Conservation (phyloP, 1,140 invertebrate species). For the Drosophila eugracilis region DNA sequence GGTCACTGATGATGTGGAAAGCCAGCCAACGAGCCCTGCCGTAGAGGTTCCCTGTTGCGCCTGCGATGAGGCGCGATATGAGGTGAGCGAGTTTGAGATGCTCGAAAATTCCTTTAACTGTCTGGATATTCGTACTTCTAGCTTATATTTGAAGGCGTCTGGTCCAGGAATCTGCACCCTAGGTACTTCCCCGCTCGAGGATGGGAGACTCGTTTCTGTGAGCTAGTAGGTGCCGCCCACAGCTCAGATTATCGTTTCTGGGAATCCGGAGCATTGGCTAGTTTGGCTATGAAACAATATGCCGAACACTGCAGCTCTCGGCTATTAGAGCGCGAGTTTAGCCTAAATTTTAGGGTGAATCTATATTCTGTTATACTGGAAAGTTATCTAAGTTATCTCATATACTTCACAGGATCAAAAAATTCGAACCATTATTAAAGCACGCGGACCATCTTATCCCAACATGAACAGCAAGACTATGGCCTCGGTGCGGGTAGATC, state of each 20-base stretch:
- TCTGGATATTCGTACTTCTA: conserved; percentile 62
- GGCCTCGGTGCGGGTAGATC: conserved; percentile 96
- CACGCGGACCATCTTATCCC: conserved; percentile 95
- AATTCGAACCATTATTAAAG: conserved; percentile 99
- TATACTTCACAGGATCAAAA: conserved; percentile 90
- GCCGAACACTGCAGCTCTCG: conserved; percentile 96
- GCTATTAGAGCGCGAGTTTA: conserved; percentile 96
- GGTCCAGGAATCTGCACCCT: conserved; percentile 98
- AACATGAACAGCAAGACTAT: conserved; percentile 96
- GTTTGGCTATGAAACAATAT: conserved; percentile 94
- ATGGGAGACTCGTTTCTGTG: conserved; percentile 97
- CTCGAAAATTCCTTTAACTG: neutral
- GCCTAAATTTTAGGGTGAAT: conserved; percentile 86
- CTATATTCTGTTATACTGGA: fast-evolving
- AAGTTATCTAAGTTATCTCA: neutral
- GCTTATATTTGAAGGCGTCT: conserved; percentile 97
- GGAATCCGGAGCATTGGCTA: conserved; percentile 94
- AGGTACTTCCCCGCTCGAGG: conserved; percentile 96
- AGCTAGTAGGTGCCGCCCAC: conserved; percentile 98
- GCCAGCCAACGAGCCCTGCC: conserved; percentile 87
- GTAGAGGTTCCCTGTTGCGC: conserved; percentile 91
- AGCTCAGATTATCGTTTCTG: conserved; percentile 95
- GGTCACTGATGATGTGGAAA: conserved; percentile 87
- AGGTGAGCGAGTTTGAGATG: conserved; percentile 86
- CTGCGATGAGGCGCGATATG: conserved; percentile 97